Base-by-base conservation (phyloP, 2,888 invertebrate species). In the Hemaris fuciformis region DNA sequence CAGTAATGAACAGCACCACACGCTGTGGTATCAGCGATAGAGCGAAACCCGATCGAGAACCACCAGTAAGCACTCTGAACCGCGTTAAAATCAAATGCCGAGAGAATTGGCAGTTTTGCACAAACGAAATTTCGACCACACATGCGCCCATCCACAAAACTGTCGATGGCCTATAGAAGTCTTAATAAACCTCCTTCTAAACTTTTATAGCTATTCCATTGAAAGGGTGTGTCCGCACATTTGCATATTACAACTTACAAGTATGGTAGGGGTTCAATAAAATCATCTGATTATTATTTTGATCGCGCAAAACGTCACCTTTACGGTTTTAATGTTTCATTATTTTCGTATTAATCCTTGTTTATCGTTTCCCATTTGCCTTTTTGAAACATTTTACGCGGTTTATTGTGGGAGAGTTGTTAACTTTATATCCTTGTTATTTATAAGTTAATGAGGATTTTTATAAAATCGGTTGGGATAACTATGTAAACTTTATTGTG, bases 71-170 rank as follows among this genome's bases (percentile, higher is more conserved):
- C 8, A 18, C 31, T 4, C 10, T 20, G n/a, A n/a, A n/a, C n/a
- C n/a, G n/a, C n/a, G 8, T 3, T 43, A 18, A 18, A 53, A 8
- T 18, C 8, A 27, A 25, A 48, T 48, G 7, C n/a, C 8, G 23
- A 22, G 23, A 25, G 2, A 31, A 15, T 15, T 25, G 25, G 3
- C 18, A n/a, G 27, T 18, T 53, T 53, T 18, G 53, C 31, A 25
- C 34, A 46, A 10, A 20, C 25, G 48, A 41, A 41, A 60, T 53
- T 27, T 53, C 53, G 53, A 41, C 41, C 60, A 53, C 53, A 60
- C 25, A 60, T 8, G 25, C n/a, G 15, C 5, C 5, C 25, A 15
- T 38, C 18, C 10, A 48, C 48, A 48, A 48, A 46, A 38, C 27
- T 6, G 13, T 48, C 46, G n/a, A 46, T 25, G 34, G 25, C 27